Percentiles rank a stretch among this genome's conserved stretches.
These are phyloP conservation scores for Meleagris gallopavo DNA, from an alignment of 2,113 vertebrate genomes.

Conservation along the genomic window DNA sequence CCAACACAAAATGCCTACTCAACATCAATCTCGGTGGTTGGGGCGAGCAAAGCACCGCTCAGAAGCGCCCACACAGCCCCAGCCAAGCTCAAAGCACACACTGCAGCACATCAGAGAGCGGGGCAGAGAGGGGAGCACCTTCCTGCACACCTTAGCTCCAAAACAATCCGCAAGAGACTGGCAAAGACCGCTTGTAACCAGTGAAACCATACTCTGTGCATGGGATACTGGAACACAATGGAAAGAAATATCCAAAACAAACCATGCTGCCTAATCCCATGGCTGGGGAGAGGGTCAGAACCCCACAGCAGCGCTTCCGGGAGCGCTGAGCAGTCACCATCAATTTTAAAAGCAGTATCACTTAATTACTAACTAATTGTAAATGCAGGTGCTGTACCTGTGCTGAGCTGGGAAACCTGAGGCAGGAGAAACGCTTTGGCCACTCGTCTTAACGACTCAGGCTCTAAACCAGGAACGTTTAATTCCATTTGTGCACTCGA, in stretches of 20 bases:
- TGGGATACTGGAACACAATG: neutral
- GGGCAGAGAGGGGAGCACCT: conserved; percentile 28
- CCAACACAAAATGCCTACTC: conserved; percentile 20
- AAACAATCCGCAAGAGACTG: neutral
- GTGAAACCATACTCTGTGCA: neutral
- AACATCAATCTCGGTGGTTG: conserved; percentile 32
- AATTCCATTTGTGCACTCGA: conserved; percentile 23
- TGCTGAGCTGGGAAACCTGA: neutral
- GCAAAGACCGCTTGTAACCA: neutral
- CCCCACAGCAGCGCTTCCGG: neutral
- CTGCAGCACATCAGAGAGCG: neutral
- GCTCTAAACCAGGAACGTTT: neutral
- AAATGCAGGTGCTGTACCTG: conserved; percentile 41
- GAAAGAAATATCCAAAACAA: neutral
- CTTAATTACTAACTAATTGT: conserved; percentile 1
- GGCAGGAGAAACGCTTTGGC: neutral
- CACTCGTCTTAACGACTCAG: neutral
- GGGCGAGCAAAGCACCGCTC: neutral
- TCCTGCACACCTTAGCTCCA: conserved; percentile 9
- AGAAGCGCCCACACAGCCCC: neutral
- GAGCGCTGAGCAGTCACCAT: neutral
- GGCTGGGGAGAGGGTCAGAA: neutral
- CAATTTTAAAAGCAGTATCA: neutral
- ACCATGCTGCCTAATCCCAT: neutral
- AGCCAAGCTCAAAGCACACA: neutral